A percentile compares a stretch with the other conserved stretches of the same genome.
Evolutionary conservation across 2,888 invertebrate species (phyloP).

Genomic region (Cheilosia grossa): DNA sequence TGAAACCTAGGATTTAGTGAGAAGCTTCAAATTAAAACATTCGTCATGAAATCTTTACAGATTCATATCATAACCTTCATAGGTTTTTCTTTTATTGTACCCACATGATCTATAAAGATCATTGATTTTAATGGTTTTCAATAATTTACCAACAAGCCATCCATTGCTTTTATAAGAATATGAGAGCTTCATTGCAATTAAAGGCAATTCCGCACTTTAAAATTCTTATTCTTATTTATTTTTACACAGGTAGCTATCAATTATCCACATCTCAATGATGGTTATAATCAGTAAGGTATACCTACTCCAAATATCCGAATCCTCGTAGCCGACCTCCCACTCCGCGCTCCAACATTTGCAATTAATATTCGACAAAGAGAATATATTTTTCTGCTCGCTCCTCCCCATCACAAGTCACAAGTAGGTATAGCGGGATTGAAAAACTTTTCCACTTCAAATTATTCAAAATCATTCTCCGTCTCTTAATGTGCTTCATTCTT

Average conservation of each 20-base stretch:
- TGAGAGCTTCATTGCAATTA: neutral
- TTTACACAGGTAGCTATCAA: neutral
- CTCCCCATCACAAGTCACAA: no score
- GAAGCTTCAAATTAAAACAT: no score
- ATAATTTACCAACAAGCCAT: no score
- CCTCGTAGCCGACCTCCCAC: conserved; percentile 1
- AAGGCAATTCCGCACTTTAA: neutral
- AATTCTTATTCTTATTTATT: neutral
- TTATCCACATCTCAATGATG: conserved; percentile 10
- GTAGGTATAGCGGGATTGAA: conserved; percentile 66
- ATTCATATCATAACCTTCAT: no score
- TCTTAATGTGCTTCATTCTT: conserved; percentile 66
- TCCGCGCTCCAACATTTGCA: conserved; percentile 37
- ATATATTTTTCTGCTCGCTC: conserved; percentile 45
- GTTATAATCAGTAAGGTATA: conserved; percentile 6
- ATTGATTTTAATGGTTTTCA: no score
- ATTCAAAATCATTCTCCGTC: conserved; percentile 60
- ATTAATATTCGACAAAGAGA: conserved; percentile 66
- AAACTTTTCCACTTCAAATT: conserved; percentile 71
- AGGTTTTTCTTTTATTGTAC: no score
- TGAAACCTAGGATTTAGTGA: no score
- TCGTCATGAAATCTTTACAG: no score
- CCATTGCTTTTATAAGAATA: no score
- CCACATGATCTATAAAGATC: no score
- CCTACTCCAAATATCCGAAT: conserved; percentile 1